phyloP scores from a whole-genome alignment of 2,797 vertebrate species.

The Mormyrops attenuatus region DNA sequence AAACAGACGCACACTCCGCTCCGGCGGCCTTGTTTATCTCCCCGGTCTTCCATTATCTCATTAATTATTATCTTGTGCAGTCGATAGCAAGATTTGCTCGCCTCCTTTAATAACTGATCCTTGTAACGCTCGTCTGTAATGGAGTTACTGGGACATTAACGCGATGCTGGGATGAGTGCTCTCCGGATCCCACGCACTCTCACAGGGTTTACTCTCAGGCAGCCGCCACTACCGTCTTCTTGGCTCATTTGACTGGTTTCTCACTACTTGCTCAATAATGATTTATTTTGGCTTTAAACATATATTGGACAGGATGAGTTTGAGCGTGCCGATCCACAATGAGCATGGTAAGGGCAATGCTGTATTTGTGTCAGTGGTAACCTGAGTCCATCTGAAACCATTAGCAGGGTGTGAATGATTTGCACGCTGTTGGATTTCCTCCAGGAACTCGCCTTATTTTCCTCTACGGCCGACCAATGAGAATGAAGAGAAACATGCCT shows the following conservation, averaged over 20 bases:
- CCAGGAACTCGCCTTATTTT: not conserved
- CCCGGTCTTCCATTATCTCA: not conserved
- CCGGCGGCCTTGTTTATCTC: not conserved
- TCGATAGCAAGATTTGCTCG: not conserved
- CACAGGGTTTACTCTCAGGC: not conserved
- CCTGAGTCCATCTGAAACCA: not conserved
- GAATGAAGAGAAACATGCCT: not conserved
- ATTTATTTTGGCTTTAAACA: not conserved
- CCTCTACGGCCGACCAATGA: not conserved
- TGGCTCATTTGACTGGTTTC: not conserved
- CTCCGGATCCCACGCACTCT: too few relatives aligned
- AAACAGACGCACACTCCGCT: not conserved
- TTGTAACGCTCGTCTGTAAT: conserved; percentile 1
- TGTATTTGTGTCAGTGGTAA: not conserved
- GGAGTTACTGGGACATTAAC: conserved; percentile 6
- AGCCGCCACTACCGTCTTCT: not conserved
- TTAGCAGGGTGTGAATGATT: not conserved
- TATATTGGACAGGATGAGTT: not conserved
- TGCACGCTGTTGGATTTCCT: not conserved
- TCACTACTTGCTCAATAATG: not conserved
- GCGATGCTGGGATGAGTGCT: not conserved
- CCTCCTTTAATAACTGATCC: conserved; percentile 9
- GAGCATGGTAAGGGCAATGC: not conserved
- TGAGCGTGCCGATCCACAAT: not conserved
- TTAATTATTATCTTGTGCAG: conserved; percentile 13